Evolutionary conservation across 2,888 invertebrate genomes (phyloP), one percentile per base, ranked within the genome.

Genomic region (Chymomyza amoena): DNA sequence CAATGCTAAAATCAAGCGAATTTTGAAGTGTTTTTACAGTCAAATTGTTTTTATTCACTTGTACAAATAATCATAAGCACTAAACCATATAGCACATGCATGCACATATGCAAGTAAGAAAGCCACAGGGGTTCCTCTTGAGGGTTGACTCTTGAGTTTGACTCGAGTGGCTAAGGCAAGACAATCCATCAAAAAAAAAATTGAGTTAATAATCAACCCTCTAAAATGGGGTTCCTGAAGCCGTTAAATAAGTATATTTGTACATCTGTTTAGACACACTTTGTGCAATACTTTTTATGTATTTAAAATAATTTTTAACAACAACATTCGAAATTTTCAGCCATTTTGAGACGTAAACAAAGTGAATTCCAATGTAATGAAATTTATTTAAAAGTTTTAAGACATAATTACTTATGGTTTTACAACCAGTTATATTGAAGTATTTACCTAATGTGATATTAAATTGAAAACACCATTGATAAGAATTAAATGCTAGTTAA

Each of bases 1-100:
- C 39, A 45, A 45, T 45, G 39, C 13, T 13, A 45, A 45, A 45
- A 45, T 45, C 32, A 10, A 10, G 18, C 6, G 18, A 9, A 32
- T 60, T 60, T 81, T 86, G 81, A 76, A 86, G 86, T 81, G 79
- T 79, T 84, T 87, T 86, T 75, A 77, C 85, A 85, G 83, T 84
- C 78, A 85, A 85, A 85, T 83, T 83, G 87, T 87, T 85, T 85
- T 85, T 85, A 81, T 85, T 85, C 83, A 79, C 73, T 85, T 87
- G 78, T 68, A 79, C 74, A 78, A 82, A 82, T 74, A 86, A 80
- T 77, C 73, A 75, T 70, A 77, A 75, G 73, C 72, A 68, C 64
- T 73, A 68, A 15, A 7, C 57, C 15, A 15, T 10, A 20, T 20
- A 25, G 15, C 13, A 10, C 39, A 57, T 57, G 5, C 28, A 18